Evolutionary conservation across 2,797 vertebrate genomes (phyloP).

Genomic region (Sylvilagus floridanus): DNA sequence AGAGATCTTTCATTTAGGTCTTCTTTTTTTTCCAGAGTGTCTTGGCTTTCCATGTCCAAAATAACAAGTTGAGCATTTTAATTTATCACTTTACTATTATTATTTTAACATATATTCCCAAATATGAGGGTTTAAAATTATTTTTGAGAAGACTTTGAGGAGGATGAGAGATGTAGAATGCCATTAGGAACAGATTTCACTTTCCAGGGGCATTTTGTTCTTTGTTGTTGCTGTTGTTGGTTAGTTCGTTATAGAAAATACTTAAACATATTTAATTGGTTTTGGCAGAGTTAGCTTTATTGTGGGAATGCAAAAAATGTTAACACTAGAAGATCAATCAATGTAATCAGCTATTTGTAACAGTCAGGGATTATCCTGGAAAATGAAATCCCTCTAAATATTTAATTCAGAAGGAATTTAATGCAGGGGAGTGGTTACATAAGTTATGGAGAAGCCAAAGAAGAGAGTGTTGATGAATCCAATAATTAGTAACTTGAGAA

Average conservation of each 20-base stretch:
- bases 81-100: too few relatives aligned
- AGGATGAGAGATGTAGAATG: background rate
- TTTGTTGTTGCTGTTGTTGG: background rate
- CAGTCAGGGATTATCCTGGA: background rate
- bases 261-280: background rate
- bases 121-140: background rate
- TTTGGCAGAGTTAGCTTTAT: background rate
- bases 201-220: background rate
- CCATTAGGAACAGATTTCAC: background rate
- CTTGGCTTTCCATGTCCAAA: too few relatives aligned
- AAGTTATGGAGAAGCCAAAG: background rate
- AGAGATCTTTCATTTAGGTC: too few relatives aligned
- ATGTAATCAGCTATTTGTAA: background rate
- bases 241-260: background rate
- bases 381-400: background rate
- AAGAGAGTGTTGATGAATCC: background rate
- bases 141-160: background rate
- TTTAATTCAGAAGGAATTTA: conserved; percentile 12
- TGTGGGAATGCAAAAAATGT: conserved; percentile 1
- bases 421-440: background rate
- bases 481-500: background rate
- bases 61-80: background rate
- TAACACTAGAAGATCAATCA: conserved; percentile 39
- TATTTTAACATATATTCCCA: background rate
- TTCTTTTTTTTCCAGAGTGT: too few relatives aligned